These are phyloP conservation scores for Excalfactoria chinensis DNA, from an alignment of 2,113 vertebrate genomes.

Conservation along the genomic window DNA sequence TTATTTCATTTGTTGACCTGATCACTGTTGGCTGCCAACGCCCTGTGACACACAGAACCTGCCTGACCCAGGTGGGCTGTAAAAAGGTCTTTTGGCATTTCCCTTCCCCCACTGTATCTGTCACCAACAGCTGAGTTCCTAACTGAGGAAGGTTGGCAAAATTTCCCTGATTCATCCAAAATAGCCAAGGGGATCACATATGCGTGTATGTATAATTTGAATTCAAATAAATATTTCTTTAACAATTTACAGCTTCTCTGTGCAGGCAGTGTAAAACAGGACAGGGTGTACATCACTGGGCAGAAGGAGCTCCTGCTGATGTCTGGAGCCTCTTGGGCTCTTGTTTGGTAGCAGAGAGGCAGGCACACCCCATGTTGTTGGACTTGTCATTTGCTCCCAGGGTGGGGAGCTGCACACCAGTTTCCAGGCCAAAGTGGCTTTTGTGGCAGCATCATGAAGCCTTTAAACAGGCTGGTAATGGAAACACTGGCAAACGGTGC, in stretches of 20 bases:
- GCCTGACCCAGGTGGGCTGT: background rate
- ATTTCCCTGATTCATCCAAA: background rate
- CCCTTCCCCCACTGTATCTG: background rate
- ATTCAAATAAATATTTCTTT: background rate
- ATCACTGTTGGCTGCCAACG: background rate
- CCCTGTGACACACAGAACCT: background rate
- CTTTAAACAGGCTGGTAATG: slow-evolving; percentile 69
- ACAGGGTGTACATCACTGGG: accelerated
- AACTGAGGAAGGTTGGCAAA: background rate
- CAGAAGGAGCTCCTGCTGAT: background rate
- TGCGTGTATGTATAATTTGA: background rate
- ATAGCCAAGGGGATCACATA: background rate
- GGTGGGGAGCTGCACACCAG: slow-evolving; percentile 36
- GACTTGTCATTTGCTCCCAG: slow-evolving; percentile 23
- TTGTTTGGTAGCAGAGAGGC: slow-evolving; percentile 12
- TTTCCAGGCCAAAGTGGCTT: slow-evolving; percentile 64
- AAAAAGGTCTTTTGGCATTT: background rate
- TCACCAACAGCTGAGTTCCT: background rate
- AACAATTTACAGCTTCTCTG: background rate
- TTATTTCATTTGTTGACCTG: background rate
- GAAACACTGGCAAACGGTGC: slow-evolving; percentile 70
- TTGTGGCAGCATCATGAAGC: slow-evolving; percentile 69
- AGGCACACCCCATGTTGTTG: slow-evolving; percentile 70
- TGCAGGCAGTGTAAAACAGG: background rate
- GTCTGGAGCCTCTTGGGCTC: background rate